phyloP scores from a whole-genome alignment of 2,888 invertebrate genomes.

The Dryobota labecula region DNA sequence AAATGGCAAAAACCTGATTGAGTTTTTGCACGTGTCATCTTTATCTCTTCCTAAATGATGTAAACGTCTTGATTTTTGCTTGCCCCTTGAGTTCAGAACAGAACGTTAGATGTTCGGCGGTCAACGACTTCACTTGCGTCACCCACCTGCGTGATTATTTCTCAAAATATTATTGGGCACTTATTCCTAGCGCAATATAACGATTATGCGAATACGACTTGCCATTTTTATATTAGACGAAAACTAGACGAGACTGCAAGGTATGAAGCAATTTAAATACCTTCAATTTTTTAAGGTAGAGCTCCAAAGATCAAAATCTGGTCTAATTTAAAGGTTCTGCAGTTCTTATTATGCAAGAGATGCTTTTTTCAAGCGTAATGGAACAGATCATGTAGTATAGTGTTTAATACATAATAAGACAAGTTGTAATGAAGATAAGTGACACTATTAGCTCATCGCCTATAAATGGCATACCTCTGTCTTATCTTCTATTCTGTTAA shows the following conservation, averaged over 20 bases:
- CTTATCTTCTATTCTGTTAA: constrained; percentile 42
- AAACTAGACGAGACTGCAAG: constrained; percentile 3
- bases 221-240: constrained; percentile 11
- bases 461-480: constrained; percentile 34
- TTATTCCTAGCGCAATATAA: constrained; percentile 29
- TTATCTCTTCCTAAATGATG: constrained; percentile 24
- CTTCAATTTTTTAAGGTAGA: not conserved
- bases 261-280: not conserved
- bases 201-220: constrained; percentile 22
- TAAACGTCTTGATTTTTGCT: constrained; percentile 30
- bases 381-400: not conserved
- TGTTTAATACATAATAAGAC: not conserved
- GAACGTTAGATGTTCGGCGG: constrained; percentile 47
- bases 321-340: not conserved
- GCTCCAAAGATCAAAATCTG: not conserved
- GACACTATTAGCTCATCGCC: constrained; percentile 39
- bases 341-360: not conserved
- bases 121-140: constrained; percentile 64
- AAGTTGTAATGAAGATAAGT: constrained; percentile 12
- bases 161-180: constrained; percentile 45
- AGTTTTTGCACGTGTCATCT: constrained; percentile 21
- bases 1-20: constrained; percentile 15
- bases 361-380: not conserved
- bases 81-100: constrained; percentile 9
- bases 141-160: constrained; percentile 40